Evolutionary conservation across 2,888 invertebrate species (phyloP).

Genomic region (Coelinius sp.): DNA sequence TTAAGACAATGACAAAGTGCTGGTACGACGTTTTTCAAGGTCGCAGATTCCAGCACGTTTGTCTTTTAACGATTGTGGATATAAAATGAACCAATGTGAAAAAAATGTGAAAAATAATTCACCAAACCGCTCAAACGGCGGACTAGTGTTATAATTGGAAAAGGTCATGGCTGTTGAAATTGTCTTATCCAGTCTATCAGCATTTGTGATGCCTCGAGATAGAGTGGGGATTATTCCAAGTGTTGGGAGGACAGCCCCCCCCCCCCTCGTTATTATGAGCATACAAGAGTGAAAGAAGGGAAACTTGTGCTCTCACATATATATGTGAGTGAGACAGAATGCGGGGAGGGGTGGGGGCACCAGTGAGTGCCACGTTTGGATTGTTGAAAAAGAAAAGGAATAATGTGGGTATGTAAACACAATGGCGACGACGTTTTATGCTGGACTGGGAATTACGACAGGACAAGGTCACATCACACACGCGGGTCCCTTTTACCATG

Average conservation of each 20-base stretch:
- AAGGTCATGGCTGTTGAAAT: slow-evolving; percentile 36
- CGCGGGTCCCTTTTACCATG: slow-evolving; percentile 20
- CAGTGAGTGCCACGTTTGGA: slow-evolving; percentile 3
- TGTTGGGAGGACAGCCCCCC: slow-evolving; percentile 15
- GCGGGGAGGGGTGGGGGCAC: slow-evolving; percentile 32
- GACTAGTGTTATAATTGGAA: slow-evolving; percentile 40
- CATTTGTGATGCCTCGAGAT: not conserved
- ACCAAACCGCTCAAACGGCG: not conserved
- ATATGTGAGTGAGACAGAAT: slow-evolving; percentile 19
- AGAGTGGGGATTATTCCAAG: slow-evolving; percentile 8
- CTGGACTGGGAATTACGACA: slow-evolving; percentile 48
- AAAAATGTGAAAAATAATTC: not conserved
- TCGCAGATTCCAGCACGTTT: slow-evolving; percentile 28
- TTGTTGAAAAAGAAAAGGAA: slow-evolving; percentile 45
- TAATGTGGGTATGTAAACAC: slow-evolving; percentile 56
- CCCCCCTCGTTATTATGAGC: slow-evolving; percentile 22
- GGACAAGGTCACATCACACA: slow-evolving; percentile 60
- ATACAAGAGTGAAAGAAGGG: slow-evolving; percentile 23
- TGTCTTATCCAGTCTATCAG: slow-evolving; percentile 39
- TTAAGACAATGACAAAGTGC: slow-evolving; percentile 40
- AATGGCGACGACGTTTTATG: slow-evolving; percentile 57
- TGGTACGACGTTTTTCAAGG: slow-evolving; percentile 31
- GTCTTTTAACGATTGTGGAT: slow-evolving; percentile 14
- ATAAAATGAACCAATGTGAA: not conserved
- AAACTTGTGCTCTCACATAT: slow-evolving; percentile 21